These are phyloP conservation scores for Drosophila navojoa DNA, from an alignment of 1,140 invertebrate genomes.

Conservation along the genomic window DNA sequence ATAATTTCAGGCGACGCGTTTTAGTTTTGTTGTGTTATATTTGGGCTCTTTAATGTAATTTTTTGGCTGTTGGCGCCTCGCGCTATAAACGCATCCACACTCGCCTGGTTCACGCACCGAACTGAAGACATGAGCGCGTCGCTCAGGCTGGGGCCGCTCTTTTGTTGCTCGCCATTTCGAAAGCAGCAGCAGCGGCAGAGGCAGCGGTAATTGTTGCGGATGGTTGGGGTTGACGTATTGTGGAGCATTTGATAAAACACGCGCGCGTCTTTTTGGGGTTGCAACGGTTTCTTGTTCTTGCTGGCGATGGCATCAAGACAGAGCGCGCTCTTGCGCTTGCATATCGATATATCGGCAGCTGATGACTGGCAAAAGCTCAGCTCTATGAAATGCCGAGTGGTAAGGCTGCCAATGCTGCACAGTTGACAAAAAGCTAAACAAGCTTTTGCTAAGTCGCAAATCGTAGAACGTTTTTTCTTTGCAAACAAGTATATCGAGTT, in stretches of 20 bases:
- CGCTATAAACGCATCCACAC: conserved; percentile 62
- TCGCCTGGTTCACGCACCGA: conserved; percentile 69
- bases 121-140: conserved; percentile 44
- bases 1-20: conserved; percentile 11
- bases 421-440: neutral
- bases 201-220: neutral
- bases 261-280: conserved; percentile 19
- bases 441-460: neutral
- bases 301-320: neutral
- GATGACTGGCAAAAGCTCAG: conserved; percentile 10
- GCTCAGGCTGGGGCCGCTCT: neutral
- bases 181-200: neutral
- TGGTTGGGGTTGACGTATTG: neutral
- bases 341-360: conserved; percentile 8
- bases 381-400: neutral
- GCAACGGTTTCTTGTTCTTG: conserved; percentile 6
- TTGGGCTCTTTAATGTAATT: conserved; percentile 38
- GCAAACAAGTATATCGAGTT: no score
- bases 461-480: neutral
- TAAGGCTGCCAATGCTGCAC: no score
- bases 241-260: conserved; percentile 10
- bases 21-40: conserved; percentile 31
- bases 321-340: neutral
- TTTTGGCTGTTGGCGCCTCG: conserved; percentile 41
- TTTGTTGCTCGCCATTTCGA: conserved; percentile 33